Conservation (phyloP, 2,113 vertebrate species). For the Neodon shergylaensis region DNA sequence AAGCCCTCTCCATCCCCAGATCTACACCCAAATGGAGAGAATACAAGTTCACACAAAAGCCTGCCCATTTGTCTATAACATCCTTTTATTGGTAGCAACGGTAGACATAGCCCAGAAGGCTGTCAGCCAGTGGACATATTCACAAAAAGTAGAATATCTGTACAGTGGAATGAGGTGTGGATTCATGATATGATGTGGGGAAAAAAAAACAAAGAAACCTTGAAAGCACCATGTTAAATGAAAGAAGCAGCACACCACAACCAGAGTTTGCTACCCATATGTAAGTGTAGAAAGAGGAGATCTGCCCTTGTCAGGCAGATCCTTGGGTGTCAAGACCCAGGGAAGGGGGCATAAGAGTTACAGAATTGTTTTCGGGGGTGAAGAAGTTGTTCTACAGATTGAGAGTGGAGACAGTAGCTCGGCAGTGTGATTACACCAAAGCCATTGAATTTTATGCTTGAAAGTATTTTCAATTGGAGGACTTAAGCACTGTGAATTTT, state of each 20-base stretch:
- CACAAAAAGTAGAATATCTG: background rate
- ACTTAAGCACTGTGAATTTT: background rate
- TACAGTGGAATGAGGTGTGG: background rate
- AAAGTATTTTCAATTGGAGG: background rate
- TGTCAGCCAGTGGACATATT: background rate
- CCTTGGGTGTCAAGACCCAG: background rate
- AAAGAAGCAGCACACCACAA: background rate
- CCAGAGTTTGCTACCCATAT: background rate
- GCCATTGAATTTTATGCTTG: background rate
- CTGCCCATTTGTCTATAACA: background rate
- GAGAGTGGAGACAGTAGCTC: background rate
- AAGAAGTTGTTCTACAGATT: background rate
- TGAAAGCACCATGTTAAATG: background rate
- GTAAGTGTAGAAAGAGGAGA: background rate
- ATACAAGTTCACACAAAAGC: background rate
- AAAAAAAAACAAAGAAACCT: background rate
- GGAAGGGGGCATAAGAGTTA: background rate
- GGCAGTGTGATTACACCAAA: background rate
- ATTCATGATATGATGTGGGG: background rate
- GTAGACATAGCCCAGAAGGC: background rate
- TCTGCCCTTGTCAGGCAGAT: background rate
- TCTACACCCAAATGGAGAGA: background rate
- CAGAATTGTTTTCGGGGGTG: fast-evolving
- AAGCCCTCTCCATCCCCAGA: background rate
- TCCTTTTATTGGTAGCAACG: background rate